These are phyloP conservation scores for Selenia dentaria DNA, from an alignment of 2,888 invertebrate species.

Conservation along the genomic window DNA sequence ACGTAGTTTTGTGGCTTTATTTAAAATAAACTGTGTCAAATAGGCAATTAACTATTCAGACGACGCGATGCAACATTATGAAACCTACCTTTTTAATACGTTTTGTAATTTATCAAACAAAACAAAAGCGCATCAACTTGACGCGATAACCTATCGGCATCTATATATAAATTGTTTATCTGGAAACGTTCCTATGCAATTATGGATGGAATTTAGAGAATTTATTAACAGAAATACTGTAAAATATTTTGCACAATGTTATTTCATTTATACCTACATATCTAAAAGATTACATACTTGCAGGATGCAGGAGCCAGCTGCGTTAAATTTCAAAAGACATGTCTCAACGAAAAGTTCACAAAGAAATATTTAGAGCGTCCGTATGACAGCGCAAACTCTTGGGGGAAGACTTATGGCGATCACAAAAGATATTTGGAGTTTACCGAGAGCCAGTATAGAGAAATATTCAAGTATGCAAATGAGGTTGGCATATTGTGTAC, in stretches of 20 bases:
- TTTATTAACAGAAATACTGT: too few relatives aligned
- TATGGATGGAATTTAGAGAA: too few relatives aligned
- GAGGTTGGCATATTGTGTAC: slow-evolving; percentile 88
- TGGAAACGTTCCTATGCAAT: too few relatives aligned
- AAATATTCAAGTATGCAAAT: slow-evolving; percentile 86
- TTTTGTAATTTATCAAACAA: neutral
- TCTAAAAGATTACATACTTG: neutral
- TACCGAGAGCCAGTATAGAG: slow-evolving; percentile 86
- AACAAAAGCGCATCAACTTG: slow-evolving; percentile 8
- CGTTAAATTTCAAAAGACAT: slow-evolving; percentile 94
- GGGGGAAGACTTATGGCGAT: slow-evolving; percentile 92
- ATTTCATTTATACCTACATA: too few relatives aligned
- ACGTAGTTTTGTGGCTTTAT: too few relatives aligned
- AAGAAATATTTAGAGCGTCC: slow-evolving; percentile 85
- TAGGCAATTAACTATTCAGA: neutral
- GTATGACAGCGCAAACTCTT: slow-evolving; percentile 88
- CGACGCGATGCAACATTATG: slow-evolving; percentile 8
- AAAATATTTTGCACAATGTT: too few relatives aligned
- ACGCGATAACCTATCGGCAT: neutral
- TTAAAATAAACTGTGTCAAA: slow-evolving; percentile 3
- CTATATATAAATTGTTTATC: too few relatives aligned
- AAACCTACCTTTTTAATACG: neutral
- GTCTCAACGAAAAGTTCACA: slow-evolving; percentile 89
- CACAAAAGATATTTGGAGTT: slow-evolving; percentile 91
- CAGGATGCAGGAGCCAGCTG: slow-evolving; percentile 91